Percentiles rank a stretch among this genome's conserved stretches.
Conservation (phyloP, 35 echinoderm and acorn worm species). For the Apostichopus parvimensis region DNA sequence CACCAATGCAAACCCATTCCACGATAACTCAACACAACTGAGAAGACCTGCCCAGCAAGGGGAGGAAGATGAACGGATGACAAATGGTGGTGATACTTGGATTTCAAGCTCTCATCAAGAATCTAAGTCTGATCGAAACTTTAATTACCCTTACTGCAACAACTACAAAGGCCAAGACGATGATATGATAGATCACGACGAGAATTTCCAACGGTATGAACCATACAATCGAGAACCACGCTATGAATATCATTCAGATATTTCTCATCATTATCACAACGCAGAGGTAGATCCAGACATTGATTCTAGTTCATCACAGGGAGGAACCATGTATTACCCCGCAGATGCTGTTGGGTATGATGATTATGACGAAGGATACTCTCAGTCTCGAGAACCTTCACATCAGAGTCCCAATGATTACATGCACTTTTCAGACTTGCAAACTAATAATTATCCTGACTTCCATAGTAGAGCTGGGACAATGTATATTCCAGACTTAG, state of each 20-base stretch:
- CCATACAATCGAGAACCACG: neutral
- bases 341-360: slow-evolving; percentile 19
- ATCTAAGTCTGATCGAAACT: neutral
- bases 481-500: slow-evolving; percentile 47
- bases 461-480: slow-evolving; percentile 44
- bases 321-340: slow-evolving; percentile 47
- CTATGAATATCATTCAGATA: slow-evolving; percentile 12
- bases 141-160: neutral
- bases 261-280: neutral
- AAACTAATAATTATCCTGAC: neutral
- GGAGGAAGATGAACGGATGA: neutral
- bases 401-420: neutral
- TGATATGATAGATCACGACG: neutral
- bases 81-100: neutral
- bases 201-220: neutral
- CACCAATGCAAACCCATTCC: neutral
- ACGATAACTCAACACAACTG: neutral
- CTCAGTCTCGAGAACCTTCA: neutral
- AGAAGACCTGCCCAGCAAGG: neutral
- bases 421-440: slow-evolving; percentile 41
- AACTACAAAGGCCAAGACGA: neutral
- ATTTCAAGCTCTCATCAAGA: neutral
- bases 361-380: slow-evolving; percentile 3
- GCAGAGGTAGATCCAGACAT: slow-evolving; percentile 6
- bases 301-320: neutral